Evolutionary conservation across 2,888 invertebrate species (phyloP).

Genomic region (Trachelus troglodyta): DNA sequence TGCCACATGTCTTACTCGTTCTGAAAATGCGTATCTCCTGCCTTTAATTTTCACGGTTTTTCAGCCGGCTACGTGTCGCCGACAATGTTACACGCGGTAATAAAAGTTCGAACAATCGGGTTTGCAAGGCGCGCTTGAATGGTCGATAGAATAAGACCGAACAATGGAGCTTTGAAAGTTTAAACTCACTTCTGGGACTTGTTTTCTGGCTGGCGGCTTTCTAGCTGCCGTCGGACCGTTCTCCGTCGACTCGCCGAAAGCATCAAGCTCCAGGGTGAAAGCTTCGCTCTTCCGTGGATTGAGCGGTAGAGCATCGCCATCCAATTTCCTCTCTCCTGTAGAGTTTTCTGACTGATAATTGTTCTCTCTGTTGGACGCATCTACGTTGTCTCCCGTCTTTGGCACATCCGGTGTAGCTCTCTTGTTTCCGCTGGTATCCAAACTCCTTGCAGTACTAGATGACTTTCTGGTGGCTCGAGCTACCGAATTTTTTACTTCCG

Average conservation of each 20-base stretch:
- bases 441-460: background rate
- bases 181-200: slow-evolving; percentile 39
- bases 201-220: slow-evolving; percentile 35
- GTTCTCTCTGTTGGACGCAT: slow-evolving; percentile 24
- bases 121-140: background rate
- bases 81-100: background rate
- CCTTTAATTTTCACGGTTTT: background rate
- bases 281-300: slow-evolving; percentile 20
- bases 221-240: slow-evolving; percentile 24
- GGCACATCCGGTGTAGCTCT: slow-evolving; percentile 7
- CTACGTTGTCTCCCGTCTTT: slow-evolving; percentile 29
- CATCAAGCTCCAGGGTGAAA: slow-evolving; percentile 38
- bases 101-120: background rate
- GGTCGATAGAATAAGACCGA: background rate
- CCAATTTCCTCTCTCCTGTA: background rate
- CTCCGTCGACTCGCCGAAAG: slow-evolving; percentile 29
- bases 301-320: background rate
- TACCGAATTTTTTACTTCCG: background rate
- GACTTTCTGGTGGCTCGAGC: slow-evolving; percentile 15
- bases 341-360: background rate
- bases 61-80: background rate
- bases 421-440: slow-evolving; percentile 23
- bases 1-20: background rate
- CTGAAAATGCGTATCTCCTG: background rate
- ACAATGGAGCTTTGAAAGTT: background rate